A percentile compares a stretch with the other conserved stretches of the same genome.
Evolutionary conservation across 2,888 invertebrate genomes (phyloP).

Genomic region (Archips xylosteana): DNA sequence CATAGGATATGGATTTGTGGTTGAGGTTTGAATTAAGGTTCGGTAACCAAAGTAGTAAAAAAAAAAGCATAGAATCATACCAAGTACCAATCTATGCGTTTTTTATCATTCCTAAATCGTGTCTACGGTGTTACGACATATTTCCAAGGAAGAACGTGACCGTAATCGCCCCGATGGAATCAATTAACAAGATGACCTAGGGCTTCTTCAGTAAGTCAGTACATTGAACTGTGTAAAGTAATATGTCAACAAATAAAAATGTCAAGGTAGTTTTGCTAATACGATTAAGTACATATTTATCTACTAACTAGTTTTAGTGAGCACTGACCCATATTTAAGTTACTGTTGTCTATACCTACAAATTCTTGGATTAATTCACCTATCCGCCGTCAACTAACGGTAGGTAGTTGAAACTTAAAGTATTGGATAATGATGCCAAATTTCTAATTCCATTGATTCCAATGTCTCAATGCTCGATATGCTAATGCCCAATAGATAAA

Average conservation of each 20-base stretch:
- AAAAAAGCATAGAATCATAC: too few species aligned
- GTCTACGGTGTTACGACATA: too few species aligned
- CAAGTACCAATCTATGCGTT: too few species aligned
- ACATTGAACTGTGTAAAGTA: conserved; percentile 11
- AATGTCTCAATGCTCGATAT: too few species aligned
- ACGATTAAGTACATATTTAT: background rate
- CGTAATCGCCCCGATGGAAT: background rate
- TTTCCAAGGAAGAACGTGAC: background rate
- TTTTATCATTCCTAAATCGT: too few species aligned
- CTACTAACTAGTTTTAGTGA: background rate
- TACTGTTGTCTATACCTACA: background rate
- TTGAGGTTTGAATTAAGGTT: conserved; percentile 27
- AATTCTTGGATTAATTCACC: too few species aligned
- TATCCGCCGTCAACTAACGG: too few species aligned
- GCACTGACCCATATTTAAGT: background rate
- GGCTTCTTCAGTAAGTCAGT: conserved; percentile 35
- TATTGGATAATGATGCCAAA: too few species aligned
- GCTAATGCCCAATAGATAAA: too few species aligned
- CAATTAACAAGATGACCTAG: background rate
- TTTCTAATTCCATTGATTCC: too few species aligned
- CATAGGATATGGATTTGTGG: conserved; percentile 23
- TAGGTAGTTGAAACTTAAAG: too few species aligned
- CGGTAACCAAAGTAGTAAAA: background rate
- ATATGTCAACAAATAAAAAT: background rate
- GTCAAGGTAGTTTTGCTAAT: conserved; percentile 3